Evolutionary conservation across 2,888 invertebrate genomes (phyloP).

Genomic region (Brachypalpus laphriformis): DNA sequence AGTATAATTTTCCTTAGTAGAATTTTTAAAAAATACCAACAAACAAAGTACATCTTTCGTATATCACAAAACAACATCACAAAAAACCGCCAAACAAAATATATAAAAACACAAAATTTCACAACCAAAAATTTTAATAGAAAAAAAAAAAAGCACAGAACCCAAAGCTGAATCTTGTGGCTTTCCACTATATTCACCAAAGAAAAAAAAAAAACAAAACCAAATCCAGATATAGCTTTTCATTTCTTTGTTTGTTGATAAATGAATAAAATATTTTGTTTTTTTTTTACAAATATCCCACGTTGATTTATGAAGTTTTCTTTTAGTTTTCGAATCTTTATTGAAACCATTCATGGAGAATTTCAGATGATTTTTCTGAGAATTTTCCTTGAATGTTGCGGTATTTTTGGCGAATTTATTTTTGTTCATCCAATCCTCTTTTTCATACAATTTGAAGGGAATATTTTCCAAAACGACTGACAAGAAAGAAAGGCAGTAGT

Average conservation of each 20-base stretch:
- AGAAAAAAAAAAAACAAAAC: neutral
- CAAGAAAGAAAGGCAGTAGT: slow-evolving; percentile 67
- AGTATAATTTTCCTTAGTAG: slow-evolving; percentile 5
- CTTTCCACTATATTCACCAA: slow-evolving; percentile 55
- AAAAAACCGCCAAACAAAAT: slow-evolving; percentile 42
- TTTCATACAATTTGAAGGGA: neutral
- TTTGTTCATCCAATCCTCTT: neutral
- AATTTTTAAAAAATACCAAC: slow-evolving; percentile 21
- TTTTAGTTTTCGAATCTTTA: slow-evolving; percentile 24
- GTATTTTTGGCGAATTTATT: slow-evolving; percentile 63
- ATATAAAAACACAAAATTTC: slow-evolving; percentile 22
- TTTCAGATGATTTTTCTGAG: neutral
- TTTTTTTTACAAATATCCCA: slow-evolving; percentile 6
- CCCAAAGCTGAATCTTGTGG: slow-evolving; percentile 68
- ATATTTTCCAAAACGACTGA: slow-evolving; percentile 12
- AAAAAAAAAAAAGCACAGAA: slow-evolving; percentile 53
- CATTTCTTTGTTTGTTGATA: slow-evolving; percentile 38
- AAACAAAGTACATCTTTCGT: slow-evolving; percentile 50
- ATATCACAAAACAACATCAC: slow-evolving; percentile 55
- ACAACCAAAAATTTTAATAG: slow-evolving; percentile 21
- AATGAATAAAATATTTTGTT: slow-evolving; percentile 7
- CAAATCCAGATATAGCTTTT: slow-evolving; percentile 10
- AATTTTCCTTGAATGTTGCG: slow-evolving; percentile 22
- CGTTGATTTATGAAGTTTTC: slow-evolving; percentile 40
- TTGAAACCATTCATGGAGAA: slow-evolving; percentile 39